A percentile compares a stretch with the other conserved stretches of the same genome.
Conservation (phyloP, 2,113 vertebrate genomes). For the Centropristis striata region DNA sequence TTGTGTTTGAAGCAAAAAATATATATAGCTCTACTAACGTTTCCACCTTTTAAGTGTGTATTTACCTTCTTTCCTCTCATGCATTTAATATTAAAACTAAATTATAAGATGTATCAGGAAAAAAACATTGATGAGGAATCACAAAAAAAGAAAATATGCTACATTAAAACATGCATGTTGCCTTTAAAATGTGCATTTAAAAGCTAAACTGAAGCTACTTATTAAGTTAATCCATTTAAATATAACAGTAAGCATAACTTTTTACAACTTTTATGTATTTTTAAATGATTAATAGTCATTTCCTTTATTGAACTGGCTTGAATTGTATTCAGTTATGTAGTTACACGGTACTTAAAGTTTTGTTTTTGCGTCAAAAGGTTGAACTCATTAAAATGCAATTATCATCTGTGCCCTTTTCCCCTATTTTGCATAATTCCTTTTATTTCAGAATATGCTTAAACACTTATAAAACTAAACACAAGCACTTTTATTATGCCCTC, state of each 20-base stretch:
- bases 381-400: neutral
- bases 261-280: neutral
- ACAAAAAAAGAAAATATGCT: neutral
- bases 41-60: neutral
- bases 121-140: neutral
- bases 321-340: neutral
- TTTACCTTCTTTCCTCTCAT: neutral
- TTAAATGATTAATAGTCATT: neutral
- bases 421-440: conserved; percentile 11
- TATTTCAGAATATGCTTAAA: neutral
- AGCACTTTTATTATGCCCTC: conserved; percentile 3
- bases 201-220: neutral
- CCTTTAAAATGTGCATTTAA: neutral
- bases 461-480: conserved; percentile 1
- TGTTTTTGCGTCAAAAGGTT: too few species aligned
- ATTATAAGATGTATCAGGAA: neutral
- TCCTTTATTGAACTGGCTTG: neutral
- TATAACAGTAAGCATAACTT: neutral
- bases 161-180: neutral
- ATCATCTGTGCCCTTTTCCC: neutral
- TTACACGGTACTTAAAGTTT: neutral
- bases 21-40: neutral
- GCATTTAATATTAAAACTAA: neutral
- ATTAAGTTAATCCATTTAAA: neutral
- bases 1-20: neutral